Percentiles rank a stretch among this genome's conserved stretches.
phyloP scores from a whole-genome alignment of 2,888 invertebrate species.

The Boloria selene region DNA sequence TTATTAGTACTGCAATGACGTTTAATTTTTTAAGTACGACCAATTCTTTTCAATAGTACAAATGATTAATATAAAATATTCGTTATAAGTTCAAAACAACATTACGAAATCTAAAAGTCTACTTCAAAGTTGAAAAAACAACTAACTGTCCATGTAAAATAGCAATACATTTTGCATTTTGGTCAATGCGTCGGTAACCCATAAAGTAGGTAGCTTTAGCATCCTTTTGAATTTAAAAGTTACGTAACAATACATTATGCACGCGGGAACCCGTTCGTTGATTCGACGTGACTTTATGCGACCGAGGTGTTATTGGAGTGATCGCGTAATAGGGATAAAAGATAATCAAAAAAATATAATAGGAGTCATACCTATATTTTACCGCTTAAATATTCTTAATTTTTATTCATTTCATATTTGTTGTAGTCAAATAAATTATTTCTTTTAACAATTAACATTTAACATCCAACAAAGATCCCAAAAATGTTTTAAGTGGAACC shows the following conservation, averaged over 20 bases:
- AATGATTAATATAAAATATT: too few species aligned
- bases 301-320: conserved; percentile 23
- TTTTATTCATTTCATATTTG: too few species aligned
- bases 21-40: neutral
- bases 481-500: too few species aligned
- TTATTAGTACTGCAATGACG: conserved; percentile 8
- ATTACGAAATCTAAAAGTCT: too few species aligned
- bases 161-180: neutral
- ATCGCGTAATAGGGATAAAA: conserved; percentile 4
- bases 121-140: too few species aligned
- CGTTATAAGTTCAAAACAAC: too few species aligned
- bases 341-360: neutral
- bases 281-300: conserved; percentile 30
- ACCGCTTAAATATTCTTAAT: too few species aligned
- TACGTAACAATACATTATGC: conserved; percentile 33
- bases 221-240: conserved; percentile 25
- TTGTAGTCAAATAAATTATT: too few species aligned
- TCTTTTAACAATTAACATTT: too few species aligned
- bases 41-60: neutral
- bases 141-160: neutral
- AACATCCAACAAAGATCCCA: too few species aligned
- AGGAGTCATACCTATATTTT: too few species aligned
- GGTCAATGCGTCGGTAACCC: conserved; percentile 1
- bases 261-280: conserved; percentile 29
- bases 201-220: neutral